Conservation (phyloP, 1,140 invertebrate genomes). For the Megathymus violae region DNA sequence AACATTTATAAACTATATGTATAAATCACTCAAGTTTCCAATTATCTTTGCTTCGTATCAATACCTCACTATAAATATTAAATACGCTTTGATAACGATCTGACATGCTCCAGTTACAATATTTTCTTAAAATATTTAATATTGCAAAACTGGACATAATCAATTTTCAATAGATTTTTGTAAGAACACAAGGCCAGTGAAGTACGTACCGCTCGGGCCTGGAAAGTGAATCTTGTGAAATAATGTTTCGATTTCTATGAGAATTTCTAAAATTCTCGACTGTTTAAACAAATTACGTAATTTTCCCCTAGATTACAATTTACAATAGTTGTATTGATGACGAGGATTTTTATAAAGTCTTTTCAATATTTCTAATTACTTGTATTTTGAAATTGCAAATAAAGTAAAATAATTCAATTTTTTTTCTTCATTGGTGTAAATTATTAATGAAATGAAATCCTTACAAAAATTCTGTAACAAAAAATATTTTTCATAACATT, state of each 20-base stretch:
- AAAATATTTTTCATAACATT: too few species aligned
- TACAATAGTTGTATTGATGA: too few species aligned
- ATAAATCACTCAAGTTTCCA: too few species aligned
- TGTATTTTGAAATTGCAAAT: too few species aligned
- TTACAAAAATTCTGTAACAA: too few species aligned
- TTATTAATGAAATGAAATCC: too few species aligned
- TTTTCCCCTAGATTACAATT: slow-evolving; percentile 1
- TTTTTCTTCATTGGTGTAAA: too few species aligned
- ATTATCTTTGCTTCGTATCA: slow-evolving; percentile 24
- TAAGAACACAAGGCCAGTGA: slow-evolving; percentile 47
- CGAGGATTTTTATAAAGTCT: too few species aligned
- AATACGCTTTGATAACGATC: slow-evolving; percentile 43
- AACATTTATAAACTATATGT: too few species aligned
- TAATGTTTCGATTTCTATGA: slow-evolving; percentile 50
- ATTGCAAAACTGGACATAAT: slow-evolving; percentile 32
- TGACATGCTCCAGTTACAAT: slow-evolving; percentile 45
- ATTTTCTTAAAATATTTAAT: slow-evolving; percentile 41
- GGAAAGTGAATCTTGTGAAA: slow-evolving; percentile 61
- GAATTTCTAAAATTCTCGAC: slow-evolving; percentile 37
- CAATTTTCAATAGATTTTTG: slow-evolving; percentile 34
- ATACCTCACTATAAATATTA: slow-evolving; percentile 16
- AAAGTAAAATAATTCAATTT: too few species aligned
- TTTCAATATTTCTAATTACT: too few species aligned
- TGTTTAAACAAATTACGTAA: slow-evolving; percentile 23
- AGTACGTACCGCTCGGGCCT: slow-evolving; percentile 47